phyloP scores from a whole-genome alignment of 1,140 invertebrate species.

The Bombyx mandarina region DNA sequence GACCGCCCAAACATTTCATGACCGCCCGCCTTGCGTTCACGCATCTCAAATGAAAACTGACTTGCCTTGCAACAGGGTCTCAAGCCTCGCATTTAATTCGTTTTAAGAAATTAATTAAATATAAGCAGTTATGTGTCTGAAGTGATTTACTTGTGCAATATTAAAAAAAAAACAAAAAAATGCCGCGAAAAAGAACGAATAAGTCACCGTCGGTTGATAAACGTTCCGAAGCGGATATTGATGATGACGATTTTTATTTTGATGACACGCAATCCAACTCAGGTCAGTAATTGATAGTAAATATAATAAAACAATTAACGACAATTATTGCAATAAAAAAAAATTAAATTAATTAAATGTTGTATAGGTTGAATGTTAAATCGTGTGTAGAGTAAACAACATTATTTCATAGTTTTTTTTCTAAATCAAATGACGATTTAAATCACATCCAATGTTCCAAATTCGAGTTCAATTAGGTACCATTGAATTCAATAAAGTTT shows the following conservation, averaged over 20 bases:
- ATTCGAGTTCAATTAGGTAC: too few species aligned
- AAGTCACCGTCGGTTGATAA: slow-evolving; percentile 40
- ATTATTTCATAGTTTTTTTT: too few species aligned
- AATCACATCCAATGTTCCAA: too few species aligned
- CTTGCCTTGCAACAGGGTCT: slow-evolving; percentile 25
- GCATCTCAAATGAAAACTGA: slow-evolving; percentile 40
- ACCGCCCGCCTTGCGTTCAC: slow-evolving; percentile 52
- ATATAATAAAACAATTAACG: too few species aligned
- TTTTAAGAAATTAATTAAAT: slow-evolving; percentile 2
- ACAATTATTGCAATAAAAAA: too few species aligned
- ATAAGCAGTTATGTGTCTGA: slow-evolving; percentile 16
- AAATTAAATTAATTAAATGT: too few species aligned
- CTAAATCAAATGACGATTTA: too few species aligned
- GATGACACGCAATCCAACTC: slow-evolving; percentile 58
- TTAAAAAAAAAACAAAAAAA: slow-evolving; percentile 23
- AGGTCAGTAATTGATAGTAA: slow-evolving; percentile 23
- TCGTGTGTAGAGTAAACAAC: too few species aligned
- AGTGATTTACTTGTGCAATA: slow-evolving; percentile 21
- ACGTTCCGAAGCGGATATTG: slow-evolving; percentile 29
- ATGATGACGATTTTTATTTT: slow-evolving; percentile 59
- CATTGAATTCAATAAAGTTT: too few species aligned
- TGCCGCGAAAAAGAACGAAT: slow-evolving; percentile 54
- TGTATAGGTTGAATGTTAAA: too few species aligned
- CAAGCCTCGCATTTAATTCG: slow-evolving; percentile 17
- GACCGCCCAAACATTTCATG: slow-evolving; percentile 39